phyloP scores from a whole-genome alignment of 2,113 vertebrate species.

The Alexandromys fortis region DNA sequence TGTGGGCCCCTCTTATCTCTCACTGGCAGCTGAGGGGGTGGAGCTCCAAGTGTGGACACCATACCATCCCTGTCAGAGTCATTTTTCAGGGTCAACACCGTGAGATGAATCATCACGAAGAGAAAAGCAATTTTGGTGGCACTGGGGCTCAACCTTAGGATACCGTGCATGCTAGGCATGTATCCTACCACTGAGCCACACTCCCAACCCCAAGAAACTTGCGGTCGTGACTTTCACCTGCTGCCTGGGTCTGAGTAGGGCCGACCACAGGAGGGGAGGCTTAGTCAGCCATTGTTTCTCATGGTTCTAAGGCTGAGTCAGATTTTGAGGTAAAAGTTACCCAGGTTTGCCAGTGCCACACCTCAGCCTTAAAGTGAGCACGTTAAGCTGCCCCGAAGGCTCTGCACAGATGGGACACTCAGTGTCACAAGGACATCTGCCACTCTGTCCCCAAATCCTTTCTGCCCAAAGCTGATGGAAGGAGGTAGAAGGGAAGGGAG shows the following conservation, averaged over 20 bases:
- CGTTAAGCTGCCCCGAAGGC: neutral
- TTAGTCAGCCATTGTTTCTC: conserved; percentile 15
- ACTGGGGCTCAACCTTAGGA: neutral
- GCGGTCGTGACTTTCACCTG: neutral
- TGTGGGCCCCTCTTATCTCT: neutral
- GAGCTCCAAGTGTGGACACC: neutral
- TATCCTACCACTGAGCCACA: neutral
- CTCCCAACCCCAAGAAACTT: neutral
- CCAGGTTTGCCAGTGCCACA: neutral
- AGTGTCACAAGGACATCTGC: neutral
- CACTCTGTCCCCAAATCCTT: neutral
- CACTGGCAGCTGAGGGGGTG: neutral
- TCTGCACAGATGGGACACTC: neutral
- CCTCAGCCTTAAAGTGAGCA: neutral
- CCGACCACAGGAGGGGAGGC: neutral
- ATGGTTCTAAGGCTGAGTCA: neutral
- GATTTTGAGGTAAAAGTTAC: neutral
- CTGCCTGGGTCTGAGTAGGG: neutral
- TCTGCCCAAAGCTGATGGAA: neutral
- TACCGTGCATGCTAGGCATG: neutral
- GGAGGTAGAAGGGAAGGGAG: neutral
- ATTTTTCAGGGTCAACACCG: neutral
- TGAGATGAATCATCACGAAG: neutral
- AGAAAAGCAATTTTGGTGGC: neutral
- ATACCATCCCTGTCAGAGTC: neutral